phyloP scores from a whole-genome alignment of 2,888 invertebrate genomes.

The Clusia tigrina region DNA sequence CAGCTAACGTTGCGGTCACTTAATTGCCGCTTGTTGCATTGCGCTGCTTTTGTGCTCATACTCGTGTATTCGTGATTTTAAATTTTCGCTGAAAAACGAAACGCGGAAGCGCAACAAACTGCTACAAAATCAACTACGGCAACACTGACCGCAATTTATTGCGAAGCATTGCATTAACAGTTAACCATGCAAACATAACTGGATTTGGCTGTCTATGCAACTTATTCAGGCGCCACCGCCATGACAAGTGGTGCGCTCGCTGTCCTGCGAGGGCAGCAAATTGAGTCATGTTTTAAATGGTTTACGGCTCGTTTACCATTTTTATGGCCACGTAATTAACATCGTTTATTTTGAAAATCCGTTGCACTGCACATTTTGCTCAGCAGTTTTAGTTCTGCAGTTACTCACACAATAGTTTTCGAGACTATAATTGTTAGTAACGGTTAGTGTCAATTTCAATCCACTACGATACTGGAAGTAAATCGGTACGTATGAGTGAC shows the following conservation, averaged over 20 bases:
- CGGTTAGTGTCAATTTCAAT: too few species aligned
- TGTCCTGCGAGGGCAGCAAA: slow-evolving; percentile 18
- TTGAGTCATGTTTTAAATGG: slow-evolving; percentile 19
- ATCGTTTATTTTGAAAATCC: too few species aligned
- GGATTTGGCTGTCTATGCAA: neutral
- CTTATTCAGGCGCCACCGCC: neutral
- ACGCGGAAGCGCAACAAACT: neutral
- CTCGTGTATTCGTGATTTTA: neutral
- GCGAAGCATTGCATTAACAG: slow-evolving; percentile 17
- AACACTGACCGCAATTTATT: slow-evolving; percentile 22
- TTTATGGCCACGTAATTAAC: slow-evolving; percentile 23
- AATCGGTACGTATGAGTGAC: too few species aligned
- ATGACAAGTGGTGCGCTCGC: neutral
- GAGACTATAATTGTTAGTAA: too few species aligned
- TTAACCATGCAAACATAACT: slow-evolving; percentile 14
- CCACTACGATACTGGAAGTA: too few species aligned
- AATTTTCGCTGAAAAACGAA: neutral
- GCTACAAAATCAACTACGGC: neutral
- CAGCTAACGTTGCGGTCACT: neutral
- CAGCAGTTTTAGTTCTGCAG: too few species aligned
- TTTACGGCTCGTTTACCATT: slow-evolving; percentile 27
- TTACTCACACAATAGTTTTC: too few species aligned
- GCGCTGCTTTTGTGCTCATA: neutral
- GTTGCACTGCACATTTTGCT: too few species aligned
- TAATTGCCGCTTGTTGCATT: neutral